These are phyloP conservation scores for Eupeodes latifasciatus DNA, from an alignment of 2,888 invertebrate species.

Conservation along the genomic window DNA sequence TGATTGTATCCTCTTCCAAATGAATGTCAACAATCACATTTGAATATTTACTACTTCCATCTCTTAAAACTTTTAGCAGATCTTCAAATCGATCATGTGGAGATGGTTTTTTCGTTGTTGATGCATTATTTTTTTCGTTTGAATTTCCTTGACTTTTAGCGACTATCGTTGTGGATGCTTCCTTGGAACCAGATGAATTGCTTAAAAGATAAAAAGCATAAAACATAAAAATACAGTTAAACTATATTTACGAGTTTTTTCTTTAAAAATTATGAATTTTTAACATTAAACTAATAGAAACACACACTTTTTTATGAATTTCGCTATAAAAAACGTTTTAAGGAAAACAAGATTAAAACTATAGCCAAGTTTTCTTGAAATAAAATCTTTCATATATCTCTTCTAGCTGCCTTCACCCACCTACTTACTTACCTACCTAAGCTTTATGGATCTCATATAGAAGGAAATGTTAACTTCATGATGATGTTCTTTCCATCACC, in stretches of 20 bases:
- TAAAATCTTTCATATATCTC: background rate
- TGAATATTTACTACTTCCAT: conserved; percentile 79
- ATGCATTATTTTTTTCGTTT: conserved; percentile 75
- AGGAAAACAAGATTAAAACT: background rate
- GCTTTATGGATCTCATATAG: background rate
- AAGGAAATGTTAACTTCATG: background rate
- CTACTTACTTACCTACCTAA: background rate
- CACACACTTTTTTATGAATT: background rate
- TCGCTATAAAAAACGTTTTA: background rate
- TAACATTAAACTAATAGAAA: background rate
- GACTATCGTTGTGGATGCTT: conserved; percentile 82
- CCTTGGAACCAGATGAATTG: conserved; percentile 84
- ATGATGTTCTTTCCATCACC: background rate
- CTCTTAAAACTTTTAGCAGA: conserved; percentile 79
- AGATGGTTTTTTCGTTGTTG: conserved; percentile 80
- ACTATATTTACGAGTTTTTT: background rate
- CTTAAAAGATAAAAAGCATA: conserved; percentile 77
- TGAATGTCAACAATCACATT: conserved; percentile 84
- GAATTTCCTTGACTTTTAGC: conserved; percentile 77
- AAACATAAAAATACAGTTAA: background rate
- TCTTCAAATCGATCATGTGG: conserved; percentile 83
- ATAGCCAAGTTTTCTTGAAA: background rate
- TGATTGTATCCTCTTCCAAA: conserved; percentile 85
- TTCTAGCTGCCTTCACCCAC: background rate
- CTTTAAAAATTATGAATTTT: background rate